Percentiles rank a stretch among this genome's conserved stretches.
Conservation (phyloP, 2,113 vertebrate species). For the Zapus hudsonius region DNA sequence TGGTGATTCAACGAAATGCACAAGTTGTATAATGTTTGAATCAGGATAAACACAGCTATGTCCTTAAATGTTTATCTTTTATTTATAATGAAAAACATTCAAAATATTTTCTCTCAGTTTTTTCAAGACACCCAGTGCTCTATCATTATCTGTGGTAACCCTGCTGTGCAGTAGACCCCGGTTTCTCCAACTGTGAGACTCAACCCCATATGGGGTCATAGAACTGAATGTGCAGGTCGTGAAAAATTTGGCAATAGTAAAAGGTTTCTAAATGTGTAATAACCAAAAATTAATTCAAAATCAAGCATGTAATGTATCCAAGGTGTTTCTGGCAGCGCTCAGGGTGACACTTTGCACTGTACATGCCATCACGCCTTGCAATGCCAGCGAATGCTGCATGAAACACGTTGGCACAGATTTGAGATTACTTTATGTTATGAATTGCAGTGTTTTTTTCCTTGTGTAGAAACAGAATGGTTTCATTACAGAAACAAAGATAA, state of each 20-base stretch:
- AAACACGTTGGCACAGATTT: not conserved
- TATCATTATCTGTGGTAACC: not conserved
- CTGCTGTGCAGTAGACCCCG: not conserved
- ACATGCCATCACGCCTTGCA: no score
- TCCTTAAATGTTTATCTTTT: not conserved
- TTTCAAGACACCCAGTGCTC: not conserved
- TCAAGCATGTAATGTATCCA: no score
- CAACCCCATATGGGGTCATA: not conserved
- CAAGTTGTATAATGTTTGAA: not conserved
- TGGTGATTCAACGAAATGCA: not conserved
- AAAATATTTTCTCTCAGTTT: not conserved
- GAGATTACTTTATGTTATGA: not conserved
- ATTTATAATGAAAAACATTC: not conserved
- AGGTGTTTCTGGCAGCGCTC: not conserved
- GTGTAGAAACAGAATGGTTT: not conserved
- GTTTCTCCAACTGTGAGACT: not conserved
- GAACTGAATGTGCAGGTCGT: not conserved
- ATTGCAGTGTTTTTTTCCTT: not conserved
- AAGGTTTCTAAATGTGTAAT: not conserved
- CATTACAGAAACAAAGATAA: not conserved
- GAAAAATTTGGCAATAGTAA: not conserved
- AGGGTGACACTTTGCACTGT: no score
- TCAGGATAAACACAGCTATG: not conserved
- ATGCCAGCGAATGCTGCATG: not conserved
- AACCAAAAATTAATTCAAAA: not conserved